These are phyloP conservation scores for Strigamia maritima DNA, from an alignment of 2,888 invertebrate species.

Conservation along the genomic window DNA sequence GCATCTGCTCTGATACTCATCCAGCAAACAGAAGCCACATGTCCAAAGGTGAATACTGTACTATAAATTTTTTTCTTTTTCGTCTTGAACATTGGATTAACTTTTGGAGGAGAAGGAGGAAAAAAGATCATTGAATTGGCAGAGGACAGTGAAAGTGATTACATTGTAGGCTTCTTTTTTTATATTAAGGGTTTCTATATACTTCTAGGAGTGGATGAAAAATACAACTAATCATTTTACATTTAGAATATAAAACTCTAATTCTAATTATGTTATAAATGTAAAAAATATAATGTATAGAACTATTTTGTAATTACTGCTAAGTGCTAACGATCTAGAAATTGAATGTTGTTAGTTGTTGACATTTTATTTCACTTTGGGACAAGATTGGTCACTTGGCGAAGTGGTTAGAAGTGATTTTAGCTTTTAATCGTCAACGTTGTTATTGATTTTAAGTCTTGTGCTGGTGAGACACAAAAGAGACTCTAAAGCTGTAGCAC, in stretches of 20 bases:
- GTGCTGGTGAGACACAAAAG: background rate
- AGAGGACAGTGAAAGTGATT: background rate
- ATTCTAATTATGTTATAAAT: too few species aligned
- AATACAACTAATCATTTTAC: too few species aligned
- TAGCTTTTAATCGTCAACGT: too few species aligned
- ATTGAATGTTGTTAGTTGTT: too few species aligned
- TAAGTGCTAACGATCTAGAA: too few species aligned
- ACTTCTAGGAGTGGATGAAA: too few species aligned
- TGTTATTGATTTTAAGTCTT: background rate
- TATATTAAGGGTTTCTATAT: background rate
- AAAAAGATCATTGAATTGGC: background rate
- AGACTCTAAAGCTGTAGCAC: too few species aligned
- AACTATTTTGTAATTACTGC: too few species aligned
- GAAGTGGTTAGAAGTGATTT: background rate
- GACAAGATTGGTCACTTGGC: background rate
- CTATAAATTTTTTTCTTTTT: background rate
- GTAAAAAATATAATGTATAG: too few species aligned
- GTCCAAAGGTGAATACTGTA: slow-evolving; percentile 67
- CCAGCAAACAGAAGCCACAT: slow-evolving; percentile 94
- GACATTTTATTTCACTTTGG: background rate
- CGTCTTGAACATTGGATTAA: background rate
- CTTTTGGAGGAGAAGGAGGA: background rate
- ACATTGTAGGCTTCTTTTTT: background rate
- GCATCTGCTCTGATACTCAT: slow-evolving; percentile 97
- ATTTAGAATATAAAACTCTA: too few species aligned